Evolutionary conservation across 1,140 invertebrate genomes (phyloP), one percentile per base, ranked within the genome.

Genomic region (Halictus rubicundus): DNA sequence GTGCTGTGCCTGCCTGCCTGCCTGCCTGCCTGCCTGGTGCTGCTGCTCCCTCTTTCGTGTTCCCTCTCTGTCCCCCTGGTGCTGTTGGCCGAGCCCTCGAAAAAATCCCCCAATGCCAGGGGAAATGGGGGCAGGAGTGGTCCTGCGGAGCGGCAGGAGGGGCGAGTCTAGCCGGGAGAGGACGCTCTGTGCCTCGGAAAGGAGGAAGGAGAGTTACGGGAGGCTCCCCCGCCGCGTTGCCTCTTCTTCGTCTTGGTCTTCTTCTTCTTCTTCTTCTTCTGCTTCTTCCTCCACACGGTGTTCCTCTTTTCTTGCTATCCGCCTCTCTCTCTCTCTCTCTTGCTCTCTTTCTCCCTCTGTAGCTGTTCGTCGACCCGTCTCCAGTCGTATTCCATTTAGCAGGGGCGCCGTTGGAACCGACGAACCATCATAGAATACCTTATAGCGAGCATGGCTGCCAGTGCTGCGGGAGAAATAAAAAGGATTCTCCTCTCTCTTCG

Each of bases 371-470:
- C 72, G 25, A 83, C 74, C 86, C 71, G 75, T 85, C 88, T 85
- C 87, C 87, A 84, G 84, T 85, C 86, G 88, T 89, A 90, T 89
- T 90, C 89, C 90, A 89, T 90, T 91, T 91, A 89, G 81, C 86
- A 90, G 88, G 88, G 89, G 89, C 88, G 89, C 90, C 87, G 88
- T 87, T 87, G 86, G 79, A 90, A 89, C 84, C 88, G 88, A 84
- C 89, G 89, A 88, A 90, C 89, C 89, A 81, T 91, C 89, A 88
- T 90, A 90, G 90, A 90, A 91, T 90, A 91, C 89, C 89, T 90
- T 89, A 87, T 78, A 86, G 79, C 84, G 82, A 87, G 69, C 39
- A 65, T 23, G 79, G 75, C 68, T 52, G 84, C 78, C 86, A 84
- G 83, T 81, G 85, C 80, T 87, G 76, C 78, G 80, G 76, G 77